Base-by-base conservation (phyloP, 2,888 invertebrate genomes). In the Limenitis camilla region DNA sequence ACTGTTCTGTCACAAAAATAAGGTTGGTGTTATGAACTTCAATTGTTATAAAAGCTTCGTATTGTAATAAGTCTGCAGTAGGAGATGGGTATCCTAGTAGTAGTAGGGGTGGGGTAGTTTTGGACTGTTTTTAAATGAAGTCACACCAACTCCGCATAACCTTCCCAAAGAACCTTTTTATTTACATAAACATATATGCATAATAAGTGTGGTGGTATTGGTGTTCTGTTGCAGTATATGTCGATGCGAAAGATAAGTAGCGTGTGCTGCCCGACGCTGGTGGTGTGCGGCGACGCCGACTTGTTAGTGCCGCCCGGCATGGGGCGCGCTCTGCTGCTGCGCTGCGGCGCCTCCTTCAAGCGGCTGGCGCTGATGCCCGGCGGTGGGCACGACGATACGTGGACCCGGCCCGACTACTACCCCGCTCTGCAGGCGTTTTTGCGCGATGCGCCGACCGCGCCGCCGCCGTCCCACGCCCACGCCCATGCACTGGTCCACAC, bases 301-400 rank as follows among this genome's bases (percentile, higher is more conserved):
- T 90, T 91, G 9, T 82, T 98, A 50, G 96, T 98, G 32, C 98
- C 98, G 44, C 96, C 97, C 1, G 83, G 89, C 46, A 98, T 98
- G 97, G 96, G 96, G 91, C 89, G 91, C 58, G 91, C 93, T 55
- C 87, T 98, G 48, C 94, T 93, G 71, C 88, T 91, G 63, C 84
- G 90, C 41, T 96, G 96, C 71, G 91, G 91, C 32, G 93, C 96
- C 58, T 78, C 90, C 27, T 89, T 91, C 64, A 97, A 97, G 81
- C 92, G 93, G 61, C 79, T 97, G 40, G 81, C 93, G 27, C 91
- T 93, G 68, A 90, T 97, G 76, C 90, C 92, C 2, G 91, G 92
- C 19, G 98, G 98, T 1, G 94, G 95, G 0, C 98, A 98, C 78
- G 97, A 98, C 70, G 97, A 98, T 76, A 98, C 97, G 0, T 98